Percentiles rank a stretch among this genome's conserved stretches.
Conservation (phyloP, 2,113 vertebrate species). For the Centrocercus urophasianus region DNA sequence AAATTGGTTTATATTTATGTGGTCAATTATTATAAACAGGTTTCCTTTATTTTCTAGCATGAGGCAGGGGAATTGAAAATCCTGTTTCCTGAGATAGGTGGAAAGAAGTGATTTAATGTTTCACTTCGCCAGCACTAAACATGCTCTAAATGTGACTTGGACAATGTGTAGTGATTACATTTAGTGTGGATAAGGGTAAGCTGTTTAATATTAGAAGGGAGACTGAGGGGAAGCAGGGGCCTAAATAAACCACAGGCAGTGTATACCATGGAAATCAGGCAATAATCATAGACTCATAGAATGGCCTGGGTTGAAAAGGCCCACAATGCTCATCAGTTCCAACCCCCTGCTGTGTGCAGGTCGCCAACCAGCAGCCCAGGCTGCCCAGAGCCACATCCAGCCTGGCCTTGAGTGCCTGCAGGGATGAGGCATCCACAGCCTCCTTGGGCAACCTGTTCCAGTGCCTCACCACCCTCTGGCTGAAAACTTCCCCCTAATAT, state of each 20-base stretch:
- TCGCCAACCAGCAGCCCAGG: too few species aligned
- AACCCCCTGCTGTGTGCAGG: too few species aligned
- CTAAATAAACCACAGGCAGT: neutral
- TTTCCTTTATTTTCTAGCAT: slow-evolving; percentile 37
- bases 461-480: too few species aligned
- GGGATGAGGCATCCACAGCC: too few species aligned
- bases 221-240: neutral
- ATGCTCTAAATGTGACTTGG: slow-evolving; percentile 11
- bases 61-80: slow-evolving; percentile 38
- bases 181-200: neutral
- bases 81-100: slow-evolving; percentile 36
- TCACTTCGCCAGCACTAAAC: slow-evolving; percentile 2
- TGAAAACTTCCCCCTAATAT: too few species aligned
- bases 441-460: too few species aligned
- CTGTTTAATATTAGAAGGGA: neutral
- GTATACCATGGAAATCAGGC: neutral
- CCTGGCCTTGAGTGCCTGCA: too few species aligned
- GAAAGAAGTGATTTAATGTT: slow-evolving; percentile 57
- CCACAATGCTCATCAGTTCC: too few species aligned
- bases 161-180: slow-evolving; percentile 27
- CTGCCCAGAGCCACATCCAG: too few species aligned
- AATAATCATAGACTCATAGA: neutral
- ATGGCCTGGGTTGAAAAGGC: too few species aligned
- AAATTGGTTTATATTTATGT: slow-evolving; percentile 16
- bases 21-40: slow-evolving; percentile 27